Conservation (phyloP, 2,888 invertebrate genomes). For the Blera fallax region DNA sequence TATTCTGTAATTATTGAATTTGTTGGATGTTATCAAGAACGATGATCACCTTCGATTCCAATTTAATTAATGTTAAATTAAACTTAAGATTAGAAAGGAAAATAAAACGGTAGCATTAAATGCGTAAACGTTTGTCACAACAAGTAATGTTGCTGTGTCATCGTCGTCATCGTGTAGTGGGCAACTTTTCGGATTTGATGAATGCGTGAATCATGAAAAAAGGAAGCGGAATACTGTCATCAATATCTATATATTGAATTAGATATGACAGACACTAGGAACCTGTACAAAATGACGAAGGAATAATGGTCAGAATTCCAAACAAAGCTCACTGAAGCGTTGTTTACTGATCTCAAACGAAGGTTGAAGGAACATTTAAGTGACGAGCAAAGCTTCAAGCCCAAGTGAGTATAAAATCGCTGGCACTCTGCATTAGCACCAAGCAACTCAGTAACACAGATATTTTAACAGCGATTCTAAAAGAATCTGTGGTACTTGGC, state of each 20-base stretch:
- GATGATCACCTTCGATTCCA: slow-evolving; percentile 40
- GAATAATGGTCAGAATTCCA: too few species aligned
- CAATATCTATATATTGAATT: neutral
- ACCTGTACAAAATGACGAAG: too few species aligned
- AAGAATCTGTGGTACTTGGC: too few species aligned
- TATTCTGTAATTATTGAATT: slow-evolving; percentile 59
- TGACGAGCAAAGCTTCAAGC: too few species aligned
- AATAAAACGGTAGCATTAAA: neutral
- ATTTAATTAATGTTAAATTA: slow-evolving; percentile 58
- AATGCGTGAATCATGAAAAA: neutral
- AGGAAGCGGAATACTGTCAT: neutral
- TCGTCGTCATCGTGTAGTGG: neutral
- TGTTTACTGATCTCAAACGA: too few species aligned
- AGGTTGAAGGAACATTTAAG: too few species aligned
- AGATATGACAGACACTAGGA: too few species aligned
- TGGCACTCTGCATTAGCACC: too few species aligned
- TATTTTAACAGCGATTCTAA: too few species aligned
- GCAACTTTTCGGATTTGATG: neutral
- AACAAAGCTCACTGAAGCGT: too few species aligned
- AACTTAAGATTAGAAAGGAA: neutral
- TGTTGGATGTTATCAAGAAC: neutral
- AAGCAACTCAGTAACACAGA: too few species aligned
- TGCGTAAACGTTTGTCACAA: neutral
- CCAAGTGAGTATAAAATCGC: too few species aligned
- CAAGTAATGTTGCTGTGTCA: neutral